Evolutionary conservation across 2,113 vertebrate genomes (phyloP).

Genomic region (Paramisgurnus dabryanus): DNA sequence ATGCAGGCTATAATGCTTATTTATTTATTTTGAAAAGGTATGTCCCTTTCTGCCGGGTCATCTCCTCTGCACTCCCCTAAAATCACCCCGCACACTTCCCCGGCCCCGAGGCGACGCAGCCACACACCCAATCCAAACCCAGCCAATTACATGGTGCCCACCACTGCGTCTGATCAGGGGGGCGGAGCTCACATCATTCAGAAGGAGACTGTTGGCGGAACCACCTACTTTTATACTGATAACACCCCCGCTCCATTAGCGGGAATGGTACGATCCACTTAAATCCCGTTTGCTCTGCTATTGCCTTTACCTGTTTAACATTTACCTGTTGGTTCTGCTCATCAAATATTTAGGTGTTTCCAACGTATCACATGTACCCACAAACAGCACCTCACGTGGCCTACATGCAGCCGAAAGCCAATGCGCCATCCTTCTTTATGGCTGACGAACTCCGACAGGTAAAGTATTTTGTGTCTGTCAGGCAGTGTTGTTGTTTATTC

Average conservation of each 20-base stretch:
- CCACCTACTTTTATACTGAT: slow-evolving; percentile 98
- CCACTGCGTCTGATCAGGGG: slow-evolving; percentile 86
- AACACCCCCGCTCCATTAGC: slow-evolving; percentile 91
- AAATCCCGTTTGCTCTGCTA: not conserved
- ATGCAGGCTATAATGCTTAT: not conserved
- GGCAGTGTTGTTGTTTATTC: not conserved
- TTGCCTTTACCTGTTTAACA: not conserved
- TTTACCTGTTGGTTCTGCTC: not conserved
- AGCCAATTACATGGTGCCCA: slow-evolving; percentile 96
- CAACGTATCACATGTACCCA: slow-evolving; percentile 97
- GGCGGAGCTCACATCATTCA: slow-evolving; percentile 90
- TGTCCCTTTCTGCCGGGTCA: slow-evolving; percentile 97
- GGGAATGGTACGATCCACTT: slow-evolving; percentile 84
- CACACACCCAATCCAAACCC: slow-evolving; percentile 96
- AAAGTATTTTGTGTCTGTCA: slow-evolving; percentile 18
- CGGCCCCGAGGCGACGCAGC: slow-evolving; percentile 93
- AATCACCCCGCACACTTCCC: slow-evolving; percentile 98
- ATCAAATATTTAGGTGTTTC: slow-evolving; percentile 86
- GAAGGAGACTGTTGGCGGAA: slow-evolving; percentile 98
- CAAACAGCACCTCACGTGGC: slow-evolving; percentile 96
- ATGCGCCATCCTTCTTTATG: slow-evolving; percentile 99
- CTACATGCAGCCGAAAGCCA: slow-evolving; percentile 99
- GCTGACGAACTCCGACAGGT: slow-evolving; percentile 98
- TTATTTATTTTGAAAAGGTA: slow-evolving; percentile 74
- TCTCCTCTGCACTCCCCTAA: slow-evolving; percentile 98